These are phyloP conservation scores for Sarcophaga caerulescens DNA, from an alignment of 2,888 invertebrate species.

Conservation along the genomic window DNA sequence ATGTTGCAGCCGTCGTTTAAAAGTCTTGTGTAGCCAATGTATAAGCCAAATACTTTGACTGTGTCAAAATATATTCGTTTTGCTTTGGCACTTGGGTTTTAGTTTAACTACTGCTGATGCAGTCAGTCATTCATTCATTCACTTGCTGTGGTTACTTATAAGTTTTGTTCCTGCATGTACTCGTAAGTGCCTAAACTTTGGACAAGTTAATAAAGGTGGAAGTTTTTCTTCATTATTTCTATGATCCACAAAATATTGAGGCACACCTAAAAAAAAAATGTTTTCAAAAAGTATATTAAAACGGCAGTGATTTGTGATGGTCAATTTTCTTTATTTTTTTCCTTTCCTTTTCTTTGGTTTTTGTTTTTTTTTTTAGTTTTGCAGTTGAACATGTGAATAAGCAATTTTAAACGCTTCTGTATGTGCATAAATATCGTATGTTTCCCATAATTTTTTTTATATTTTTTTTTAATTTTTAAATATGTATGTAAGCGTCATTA, in stretches of 20 bases:
- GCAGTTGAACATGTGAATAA: background rate
- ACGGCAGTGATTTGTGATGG: background rate
- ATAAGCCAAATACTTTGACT: conserved; percentile 3
- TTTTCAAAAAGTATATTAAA: conserved; percentile 6
- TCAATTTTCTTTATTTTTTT: too few species aligned
- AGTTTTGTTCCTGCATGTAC: conserved; percentile 20
- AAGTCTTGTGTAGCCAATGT: conserved; percentile 17
- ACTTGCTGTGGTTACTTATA: background rate
- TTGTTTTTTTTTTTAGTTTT: background rate
- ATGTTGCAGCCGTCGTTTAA: background rate
- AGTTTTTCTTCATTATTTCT: conserved; percentile 11
- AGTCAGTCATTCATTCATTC: conserved; percentile 23
- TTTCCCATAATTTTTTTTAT: too few species aligned
- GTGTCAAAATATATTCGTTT: conserved; percentile 39
- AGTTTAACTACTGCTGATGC: background rate
- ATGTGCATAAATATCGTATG: background rate
- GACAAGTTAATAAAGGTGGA: conserved; percentile 47
- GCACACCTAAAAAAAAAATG: conserved; percentile 42
- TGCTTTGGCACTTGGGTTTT: background rate
- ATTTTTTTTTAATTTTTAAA: too few species aligned
- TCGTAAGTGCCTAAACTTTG: conserved; percentile 34
- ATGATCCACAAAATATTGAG: conserved; percentile 35
- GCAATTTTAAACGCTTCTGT: conserved; percentile 48
- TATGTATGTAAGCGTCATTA: too few species aligned
- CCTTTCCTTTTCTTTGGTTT: background rate